Base-by-base conservation (phyloP, 2,113 vertebrate genomes). In the Erinaceus europaeus region DNA sequence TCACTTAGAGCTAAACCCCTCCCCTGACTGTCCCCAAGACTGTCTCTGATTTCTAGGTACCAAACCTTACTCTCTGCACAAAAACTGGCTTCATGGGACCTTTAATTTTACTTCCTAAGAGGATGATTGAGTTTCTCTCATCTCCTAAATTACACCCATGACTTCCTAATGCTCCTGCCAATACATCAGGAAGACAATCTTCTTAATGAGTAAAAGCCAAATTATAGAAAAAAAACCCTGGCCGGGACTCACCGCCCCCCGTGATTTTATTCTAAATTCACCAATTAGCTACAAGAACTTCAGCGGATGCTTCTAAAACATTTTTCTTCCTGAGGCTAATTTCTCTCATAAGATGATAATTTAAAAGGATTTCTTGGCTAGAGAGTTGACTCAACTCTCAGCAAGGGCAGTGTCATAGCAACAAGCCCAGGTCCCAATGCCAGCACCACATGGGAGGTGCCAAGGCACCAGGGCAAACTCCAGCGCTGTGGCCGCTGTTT, bases 31-130 rank as follows among this genome's bases (percentile, higher is more conserved):
- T 73, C 76, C 48, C 0, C 0, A 57, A 86, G 65, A 36, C 6
- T 67, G 84, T 61, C 38, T 53, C 75, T 42, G 72, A 46, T 13
- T 0, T 0, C 27, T 13, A 79, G 57, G 44, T 69, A 82, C 64
- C 9, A 46, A 29, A 62, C 48, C 27, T 48, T 48, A 6, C 48
- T 48, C 46, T 52, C 79, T 0, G 0, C 4, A 13, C 0, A 0
- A 36, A 12, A 21, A 23, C 12, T 29, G 25, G 0, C 17, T 67
- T 83, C 61, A 25, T 52, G 40, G 65, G 78, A 91, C 46, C 88
- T 95, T 94, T 55, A 50, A 50, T 55, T 73, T 72, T 76, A 61
- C 83, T 88, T 72, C 65, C 59, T 36, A 76, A 0, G 73, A 44
- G 29, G 27, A 84, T 5, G 0, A 6, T 44, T 52, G 18, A 90